These are phyloP conservation scores for Cryptomyrus ogoouensis DNA, from an alignment of 2,113 vertebrate species.

Conservation along the genomic window DNA sequence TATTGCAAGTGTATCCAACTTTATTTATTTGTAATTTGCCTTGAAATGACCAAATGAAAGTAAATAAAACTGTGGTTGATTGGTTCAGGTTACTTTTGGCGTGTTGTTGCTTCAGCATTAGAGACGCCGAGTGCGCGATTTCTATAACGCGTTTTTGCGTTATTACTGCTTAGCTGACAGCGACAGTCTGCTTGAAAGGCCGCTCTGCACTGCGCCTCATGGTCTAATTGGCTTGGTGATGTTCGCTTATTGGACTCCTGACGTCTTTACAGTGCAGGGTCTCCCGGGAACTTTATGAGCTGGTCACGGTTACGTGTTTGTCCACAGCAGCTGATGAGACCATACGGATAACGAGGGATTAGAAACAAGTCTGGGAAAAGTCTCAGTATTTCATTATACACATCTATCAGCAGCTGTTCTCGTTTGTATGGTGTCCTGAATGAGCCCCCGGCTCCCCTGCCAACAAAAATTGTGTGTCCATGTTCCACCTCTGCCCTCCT, in stretches of 20 bases:
- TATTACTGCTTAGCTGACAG: neutral
- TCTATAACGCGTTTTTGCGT: neutral
- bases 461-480: neutral
- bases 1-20: conserved; percentile 49
- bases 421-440: neutral
- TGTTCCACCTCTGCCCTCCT: neutral
- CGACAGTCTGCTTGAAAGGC: neutral
- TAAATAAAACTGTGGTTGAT: conserved; percentile 31
- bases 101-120: neutral
- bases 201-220: neutral
- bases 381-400: neutral
- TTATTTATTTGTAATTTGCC: conserved; percentile 72
- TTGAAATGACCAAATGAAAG: conserved; percentile 49
- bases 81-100: neutral
- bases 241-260: neutral
- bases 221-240: neutral
- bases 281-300: neutral
- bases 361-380: neutral
- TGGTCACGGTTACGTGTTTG: neutral
- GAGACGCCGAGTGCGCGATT: neutral
- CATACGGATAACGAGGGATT: neutral
- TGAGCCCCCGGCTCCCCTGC: neutral
- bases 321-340: neutral
- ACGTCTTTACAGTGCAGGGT: neutral
- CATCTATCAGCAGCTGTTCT: neutral